A percentile compares a stretch with the other conserved stretches of the same genome.
These are phyloP conservation scores for Fukomys damarensis DNA, from an alignment of 2,113 vertebrate species.

Conservation along the genomic window DNA sequence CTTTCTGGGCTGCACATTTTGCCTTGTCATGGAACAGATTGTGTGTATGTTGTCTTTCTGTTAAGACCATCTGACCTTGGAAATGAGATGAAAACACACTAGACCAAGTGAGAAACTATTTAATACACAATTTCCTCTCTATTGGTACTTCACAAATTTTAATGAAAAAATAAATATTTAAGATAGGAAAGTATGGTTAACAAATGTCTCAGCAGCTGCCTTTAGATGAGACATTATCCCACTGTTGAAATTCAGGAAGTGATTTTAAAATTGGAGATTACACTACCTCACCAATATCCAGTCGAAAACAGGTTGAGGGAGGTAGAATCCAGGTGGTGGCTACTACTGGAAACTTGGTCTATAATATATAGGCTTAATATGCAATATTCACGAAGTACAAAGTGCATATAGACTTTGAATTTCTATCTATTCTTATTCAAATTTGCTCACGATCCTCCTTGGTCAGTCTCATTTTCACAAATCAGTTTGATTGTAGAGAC, in stretches of 20 bases:
- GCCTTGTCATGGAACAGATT: constrained; percentile 90
- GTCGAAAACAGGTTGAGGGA: background rate
- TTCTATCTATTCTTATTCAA: background rate
- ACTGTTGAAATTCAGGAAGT: constrained; percentile 62
- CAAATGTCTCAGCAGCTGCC: constrained; percentile 86
- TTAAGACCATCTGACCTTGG: constrained; percentile 90
- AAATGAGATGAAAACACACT: constrained; percentile 90
- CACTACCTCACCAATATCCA: background rate
- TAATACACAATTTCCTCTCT: constrained; percentile 88
- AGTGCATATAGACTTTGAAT: background rate
- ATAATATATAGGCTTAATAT: background rate
- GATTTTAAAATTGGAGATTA: constrained; percentile 40
- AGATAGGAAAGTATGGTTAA: constrained; percentile 89
- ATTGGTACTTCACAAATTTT: constrained; percentile 89
- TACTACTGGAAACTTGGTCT: background rate
- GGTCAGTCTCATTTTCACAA: background rate
- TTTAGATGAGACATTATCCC: constrained; percentile 63
- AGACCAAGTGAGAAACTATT: constrained; percentile 90
- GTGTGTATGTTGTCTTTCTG: constrained; percentile 90
- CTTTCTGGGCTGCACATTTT: constrained; percentile 87
- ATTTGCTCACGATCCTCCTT: background rate
- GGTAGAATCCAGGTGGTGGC: background rate
- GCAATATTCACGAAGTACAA: background rate
- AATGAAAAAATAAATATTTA: constrained; percentile 91
- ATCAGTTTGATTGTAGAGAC: constrained; percentile 34